Base-by-base conservation (phyloP, 1,140 invertebrate genomes). In the Mya arenaria region DNA sequence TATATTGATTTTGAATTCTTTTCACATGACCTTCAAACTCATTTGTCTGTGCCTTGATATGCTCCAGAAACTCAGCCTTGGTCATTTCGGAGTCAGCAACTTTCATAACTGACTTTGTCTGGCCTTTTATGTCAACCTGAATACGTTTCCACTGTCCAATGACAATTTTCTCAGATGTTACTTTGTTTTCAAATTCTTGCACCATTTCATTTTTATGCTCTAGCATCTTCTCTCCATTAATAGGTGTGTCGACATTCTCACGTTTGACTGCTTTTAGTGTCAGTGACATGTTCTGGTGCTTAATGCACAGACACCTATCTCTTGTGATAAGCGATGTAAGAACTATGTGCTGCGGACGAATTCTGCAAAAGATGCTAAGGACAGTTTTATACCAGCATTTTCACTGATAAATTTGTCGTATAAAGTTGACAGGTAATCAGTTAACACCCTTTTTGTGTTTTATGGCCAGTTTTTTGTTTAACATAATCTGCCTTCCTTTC, bases 201-300 rank as follows among this genome's bases (percentile, higher is more conserved):
- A 63, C 10, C 6, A 77, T 8, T 13, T 62, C 73, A 34, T 28
- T 25, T 52, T 63, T 82, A 1, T 39, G 8, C 4, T 60, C 34
- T 25, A 69, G 30, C 52, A 73, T 58, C 10, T 63, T 73, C 23
- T 82, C 79, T 32, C 52, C 65, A 65, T 82, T 72, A 4, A 58
- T 5, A 23, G 68, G 6, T 23, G 32, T 34, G 15, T 41, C 13
- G 19, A 73, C 30, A 52, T 68, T 34, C 36, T 72, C n/a, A 0
- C 58, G 37, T 55, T 36, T 72, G 1, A 65, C 48, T n/a, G 79
- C 58, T 39, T 82, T 72, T 5, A 73, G 25, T 6, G 28, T 73
- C 4, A 82, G 60, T 13, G 79, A 68, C 37, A 82, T 69, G 41
- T 82, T 82, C 32, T 82, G 80, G 28, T 82, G 80, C 23, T 56